Base-by-base conservation (phyloP, 2,888 invertebrate genomes). In the Cheilosia scutellata region DNA sequence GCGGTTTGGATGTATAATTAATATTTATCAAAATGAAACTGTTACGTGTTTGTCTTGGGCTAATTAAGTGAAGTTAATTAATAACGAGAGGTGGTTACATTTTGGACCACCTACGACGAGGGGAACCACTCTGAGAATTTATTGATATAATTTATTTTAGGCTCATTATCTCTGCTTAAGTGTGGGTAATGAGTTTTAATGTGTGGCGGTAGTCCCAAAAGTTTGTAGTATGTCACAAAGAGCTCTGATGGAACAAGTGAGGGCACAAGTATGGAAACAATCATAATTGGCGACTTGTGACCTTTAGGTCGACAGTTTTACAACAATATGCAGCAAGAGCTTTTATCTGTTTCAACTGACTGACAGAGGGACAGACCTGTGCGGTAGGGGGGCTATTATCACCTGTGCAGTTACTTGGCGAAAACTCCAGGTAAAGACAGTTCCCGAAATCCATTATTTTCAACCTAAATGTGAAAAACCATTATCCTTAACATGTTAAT, bases 21-120 rank as follows among this genome's bases (percentile, higher is more conserved):
- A 79, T 71, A 72, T 72, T 77, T 42, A 78, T 71, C 55, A 74
- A 83, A 79, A 75, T 37, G 79, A 74, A 74, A 57, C 72, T 62
- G 66, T 72, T 77, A 83, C 33, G 66, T 83, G 74, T 83, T 78
- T 83, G 79, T 58, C 72, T 83, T 63, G 79, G 55, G 66, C 74
- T 83, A 83, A 83, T 83, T 83, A 79, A 79, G 83, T 68, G 68
- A 68, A 79, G 68, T 79, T 75, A 84, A 84, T 84, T 84, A 79
- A 79, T 75, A 79, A 84, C 53, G 42, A 42, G 47, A 82, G 63
- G 82, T 71, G 65, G 37, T 51, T 44, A 44, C 33, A 31, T 44
- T 53, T 42, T 47, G 55, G 83, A 75, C 79, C 74, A 58, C 79
- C 79, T 66, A 79, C 74, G 13, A 42, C 49, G 25, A 33, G 31